Evolutionary conservation across 2,113 vertebrate species (phyloP).

Genomic region (Melanerpes formicivorus): DNA sequence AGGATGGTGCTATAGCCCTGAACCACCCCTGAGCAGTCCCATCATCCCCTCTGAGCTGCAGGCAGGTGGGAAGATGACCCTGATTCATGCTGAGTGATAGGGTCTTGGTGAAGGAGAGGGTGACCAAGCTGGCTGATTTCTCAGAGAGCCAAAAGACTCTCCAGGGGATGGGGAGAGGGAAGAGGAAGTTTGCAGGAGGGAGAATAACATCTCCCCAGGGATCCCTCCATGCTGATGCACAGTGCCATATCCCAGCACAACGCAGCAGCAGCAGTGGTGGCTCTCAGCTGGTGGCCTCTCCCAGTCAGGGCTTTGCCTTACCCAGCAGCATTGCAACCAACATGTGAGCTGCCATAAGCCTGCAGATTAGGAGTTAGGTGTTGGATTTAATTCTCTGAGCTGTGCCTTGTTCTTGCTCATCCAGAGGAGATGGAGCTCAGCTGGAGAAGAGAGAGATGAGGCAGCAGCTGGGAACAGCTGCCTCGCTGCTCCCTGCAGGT

Average conservation of each 20-base stretch:
- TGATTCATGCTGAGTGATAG: background rate
- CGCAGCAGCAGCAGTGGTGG: background rate
- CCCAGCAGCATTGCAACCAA: background rate
- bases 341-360: background rate
- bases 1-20: background rate
- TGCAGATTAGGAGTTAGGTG: background rate
- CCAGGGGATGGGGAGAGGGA: background rate
- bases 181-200: background rate
- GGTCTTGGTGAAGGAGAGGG: background rate
- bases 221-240: background rate
- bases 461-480: background rate
- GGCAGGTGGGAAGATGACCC: background rate
- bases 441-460: background rate
- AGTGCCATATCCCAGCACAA: fast-evolving
- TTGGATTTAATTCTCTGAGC: background rate
- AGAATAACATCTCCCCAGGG: background rate
- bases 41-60: background rate
- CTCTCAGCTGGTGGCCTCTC: background rate
- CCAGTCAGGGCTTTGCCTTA: background rate
- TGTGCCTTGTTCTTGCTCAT: background rate
- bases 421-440: background rate
- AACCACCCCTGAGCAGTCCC: background rate
- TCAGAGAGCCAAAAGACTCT: background rate
- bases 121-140: background rate
- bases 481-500: background rate